Conservation (phyloP, 2,888 invertebrate genomes). For the Hoplodrina blanda region DNA sequence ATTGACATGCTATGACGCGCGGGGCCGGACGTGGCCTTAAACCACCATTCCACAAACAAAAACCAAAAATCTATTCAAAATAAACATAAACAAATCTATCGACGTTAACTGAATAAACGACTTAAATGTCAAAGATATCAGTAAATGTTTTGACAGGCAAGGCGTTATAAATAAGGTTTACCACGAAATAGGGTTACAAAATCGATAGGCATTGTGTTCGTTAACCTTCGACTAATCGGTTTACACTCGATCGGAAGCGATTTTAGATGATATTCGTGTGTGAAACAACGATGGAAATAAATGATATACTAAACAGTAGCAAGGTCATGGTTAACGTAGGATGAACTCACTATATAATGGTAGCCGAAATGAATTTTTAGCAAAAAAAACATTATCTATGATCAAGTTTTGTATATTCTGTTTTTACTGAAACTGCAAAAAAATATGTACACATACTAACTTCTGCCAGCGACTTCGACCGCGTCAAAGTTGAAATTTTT, state of each 20-base stretch:
- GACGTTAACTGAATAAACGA: slow-evolving; percentile 25
- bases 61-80: slow-evolving; percentile 31
- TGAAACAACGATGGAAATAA: slow-evolving; percentile 45
- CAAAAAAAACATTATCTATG: neutral
- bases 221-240: slow-evolving; percentile 58
- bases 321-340: slow-evolving; percentile 51
- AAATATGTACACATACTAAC: neutral
- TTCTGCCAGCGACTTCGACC: too few species aligned
- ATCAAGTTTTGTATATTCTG: neutral
- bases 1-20: neutral
- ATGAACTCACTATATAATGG: slow-evolving; percentile 33
- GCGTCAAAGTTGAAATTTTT: too few species aligned
- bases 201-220: slow-evolving; percentile 54
- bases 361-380: slow-evolving; percentile 2
- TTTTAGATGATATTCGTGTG: slow-evolving; percentile 28
- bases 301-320: slow-evolving; percentile 32
- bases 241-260: slow-evolving; percentile 48
- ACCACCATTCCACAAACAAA: slow-evolving; percentile 11
- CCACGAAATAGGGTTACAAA: slow-evolving; percentile 42
- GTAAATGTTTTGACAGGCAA: slow-evolving; percentile 48
- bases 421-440: neutral
- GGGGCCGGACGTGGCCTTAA: slow-evolving; percentile 5
- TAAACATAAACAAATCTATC: slow-evolving; percentile 34
- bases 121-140: slow-evolving; percentile 44
- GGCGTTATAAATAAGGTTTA: slow-evolving; percentile 46